Base-by-base conservation (phyloP, 1,140 invertebrate genomes). In the Lasioglossum baleicum region DNA sequence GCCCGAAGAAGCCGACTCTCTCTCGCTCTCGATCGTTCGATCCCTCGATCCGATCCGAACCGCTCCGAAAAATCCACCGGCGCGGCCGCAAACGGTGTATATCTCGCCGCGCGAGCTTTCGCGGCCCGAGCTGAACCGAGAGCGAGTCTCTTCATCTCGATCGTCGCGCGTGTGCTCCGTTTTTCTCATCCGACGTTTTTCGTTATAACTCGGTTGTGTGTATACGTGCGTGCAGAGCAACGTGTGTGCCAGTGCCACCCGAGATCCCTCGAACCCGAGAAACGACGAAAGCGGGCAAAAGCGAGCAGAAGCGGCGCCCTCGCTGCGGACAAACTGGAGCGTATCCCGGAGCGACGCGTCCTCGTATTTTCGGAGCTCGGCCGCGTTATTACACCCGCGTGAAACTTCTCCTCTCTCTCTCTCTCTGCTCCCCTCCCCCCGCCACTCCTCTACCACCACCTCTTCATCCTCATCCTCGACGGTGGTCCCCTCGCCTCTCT, bases 321-420 rank as follows among this genome's bases (percentile, higher is more conserved):
- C 15, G 13, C 17, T 15, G 7, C 58, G 74, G 82, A 51, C 56
- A 56, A 76, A 51, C 56, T 60, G 71, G 72, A 80, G 44, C 75
- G 83, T 60, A 26, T 44, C 60, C 8, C 60, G 51, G 35, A 40
- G 35, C 53, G 17, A 63, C 68, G 67, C 35, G 48, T 13, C 7
- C 35, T 60, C 83, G 69, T 86, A 86, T 86, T 86, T 86, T 86
- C 84, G 84, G 80, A 85, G 48, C 73, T 80, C 66, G 74, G 26
- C 42, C 71, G 10, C 63, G 26, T 61, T 53, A 6, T 26, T 26
- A 26, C 51, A n/a, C n/a, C n/a, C 67, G 71, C 64, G 31, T 15
- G 53, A 68, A 60, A 22, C 53, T 31, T 26, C 65, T 58, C 72
- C 35, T 71, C 61, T 67, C 56, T 74, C n/a, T n/a, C n/a, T n/a